These are phyloP conservation scores for Pterostichus niger DNA, from an alignment of 2,888 invertebrate genomes.

Conservation along the genomic window DNA sequence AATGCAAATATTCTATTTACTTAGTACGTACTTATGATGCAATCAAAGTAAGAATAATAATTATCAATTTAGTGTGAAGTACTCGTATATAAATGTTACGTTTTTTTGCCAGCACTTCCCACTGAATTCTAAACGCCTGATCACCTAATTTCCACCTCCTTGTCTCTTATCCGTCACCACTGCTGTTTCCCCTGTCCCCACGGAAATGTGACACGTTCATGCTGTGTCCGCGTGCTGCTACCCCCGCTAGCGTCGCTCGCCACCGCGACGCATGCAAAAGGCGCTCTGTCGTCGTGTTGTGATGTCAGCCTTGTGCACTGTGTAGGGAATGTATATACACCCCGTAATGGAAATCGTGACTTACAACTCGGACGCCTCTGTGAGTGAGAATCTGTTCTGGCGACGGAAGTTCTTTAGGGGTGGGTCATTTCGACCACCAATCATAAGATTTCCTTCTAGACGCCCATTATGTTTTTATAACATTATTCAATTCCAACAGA, in stretches of 20 bases:
- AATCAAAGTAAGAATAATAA: too few species aligned
- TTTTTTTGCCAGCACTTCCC: too few species aligned
- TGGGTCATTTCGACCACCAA: background rate
- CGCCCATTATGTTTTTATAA: too few species aligned
- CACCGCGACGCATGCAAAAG: constrained; percentile 71
- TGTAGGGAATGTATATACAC: constrained; percentile 72
- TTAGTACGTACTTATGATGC: too few species aligned
- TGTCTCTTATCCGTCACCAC: background rate
- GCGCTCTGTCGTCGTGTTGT: constrained; percentile 71
- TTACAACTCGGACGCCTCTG: constrained; percentile 68
- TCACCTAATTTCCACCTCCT: background rate
- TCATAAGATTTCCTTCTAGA: too few species aligned
- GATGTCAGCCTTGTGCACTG: constrained; percentile 66
- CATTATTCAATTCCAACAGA: too few species aligned
- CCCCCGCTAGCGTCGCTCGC: constrained; percentile 33
- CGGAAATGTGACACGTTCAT: background rate
- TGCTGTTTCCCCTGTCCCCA: too few species aligned
- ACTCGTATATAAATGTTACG: too few species aligned
- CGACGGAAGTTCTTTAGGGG: background rate
- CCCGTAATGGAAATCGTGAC: constrained; percentile 76
- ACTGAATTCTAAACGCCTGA: too few species aligned
- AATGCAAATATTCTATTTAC: too few species aligned
- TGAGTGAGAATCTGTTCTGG: background rate
- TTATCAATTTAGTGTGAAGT: too few species aligned
- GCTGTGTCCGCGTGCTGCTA: constrained; percentile 67